Evolutionary conservation across 2,888 invertebrate species (phyloP).

Genomic region (Mechanitis mazaeus): DNA sequence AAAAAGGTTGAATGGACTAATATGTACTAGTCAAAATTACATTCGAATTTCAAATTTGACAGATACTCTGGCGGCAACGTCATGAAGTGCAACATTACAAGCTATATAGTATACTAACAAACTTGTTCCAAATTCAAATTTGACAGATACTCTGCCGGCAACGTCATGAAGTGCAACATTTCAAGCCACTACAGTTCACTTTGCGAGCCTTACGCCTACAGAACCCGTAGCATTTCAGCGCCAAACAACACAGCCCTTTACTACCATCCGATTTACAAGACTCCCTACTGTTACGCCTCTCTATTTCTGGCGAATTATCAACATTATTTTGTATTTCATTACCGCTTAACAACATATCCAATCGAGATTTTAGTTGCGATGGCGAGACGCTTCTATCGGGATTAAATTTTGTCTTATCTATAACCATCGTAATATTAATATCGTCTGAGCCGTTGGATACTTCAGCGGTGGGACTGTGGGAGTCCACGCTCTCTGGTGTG

Average conservation of each 20-base stretch:
- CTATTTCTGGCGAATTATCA: conserved; percentile 43
- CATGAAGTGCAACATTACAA: not conserved
- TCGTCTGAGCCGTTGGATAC: conserved; percentile 50
- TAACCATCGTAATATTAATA: conserved; percentile 41
- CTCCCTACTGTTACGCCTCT: conserved; percentile 58
- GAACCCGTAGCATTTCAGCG: conserved; percentile 64
- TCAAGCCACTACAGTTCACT: conserved; percentile 54
- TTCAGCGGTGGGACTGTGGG: conserved; percentile 81
- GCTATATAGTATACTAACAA: conserved; percentile 1
- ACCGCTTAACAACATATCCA: conserved; percentile 65
- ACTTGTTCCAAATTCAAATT: conserved; percentile 17
- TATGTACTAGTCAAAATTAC: conserved; percentile 1
- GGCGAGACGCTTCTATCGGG: conserved; percentile 77
- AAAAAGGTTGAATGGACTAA: conserved; percentile 10
- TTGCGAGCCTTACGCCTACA: conserved; percentile 56
- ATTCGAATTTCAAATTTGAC: conserved; percentile 11
- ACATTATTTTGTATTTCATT: conserved; percentile 36
- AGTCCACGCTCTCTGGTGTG: conserved; percentile 89
- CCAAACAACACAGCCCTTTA: conserved; percentile 59
- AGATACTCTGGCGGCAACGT: not conserved
- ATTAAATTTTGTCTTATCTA: conserved; percentile 42
- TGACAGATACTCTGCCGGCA: conserved; percentile 1
- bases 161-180: conserved; percentile 50
- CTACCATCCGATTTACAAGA: conserved; percentile 59
- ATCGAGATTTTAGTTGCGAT: conserved; percentile 77